Evolutionary conservation across 2,113 vertebrate genomes (phyloP), one percentile per base, ranked within the genome.

Genomic region (Sylvietta virens): DNA sequence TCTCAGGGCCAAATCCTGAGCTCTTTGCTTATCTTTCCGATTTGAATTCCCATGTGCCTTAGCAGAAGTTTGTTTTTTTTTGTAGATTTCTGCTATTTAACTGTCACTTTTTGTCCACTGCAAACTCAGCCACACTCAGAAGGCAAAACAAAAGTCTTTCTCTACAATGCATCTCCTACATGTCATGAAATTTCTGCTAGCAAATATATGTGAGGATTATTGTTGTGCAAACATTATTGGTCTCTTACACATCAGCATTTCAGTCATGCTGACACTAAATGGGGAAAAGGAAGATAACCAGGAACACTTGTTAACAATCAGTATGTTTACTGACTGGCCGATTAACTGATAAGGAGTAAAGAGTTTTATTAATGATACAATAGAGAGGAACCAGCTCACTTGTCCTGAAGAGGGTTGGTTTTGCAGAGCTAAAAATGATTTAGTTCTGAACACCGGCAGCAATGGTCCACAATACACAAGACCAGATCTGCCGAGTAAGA

Each of bases 401-500:
- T 86, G 39, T 86, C 56, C 69, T 88, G 56, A 78, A 60, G 24
- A 73, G n/a, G 5, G 11, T 50, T 92, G 39, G 16, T 66, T 88
- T 90, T 74, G 7, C 39, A 74, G 47, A 57, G 33, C 69, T 78
- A 70, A 88, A 62, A 91, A 22, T 0, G 2, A 72, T 81, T 92
- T 67, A 15, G 11, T 47, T 93, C 39, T 74, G 67, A 86, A 37
- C 1, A 1, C 27, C 50, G 27, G 35, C 10, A 86, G 51, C 58
- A 62, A 1, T 86, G 51, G 16, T 53, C 81, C 72, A 88, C 67
- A 64, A 62, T 48, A 35, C 40, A 81, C 31, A 74, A 76, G 27
- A 94, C n/a, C 50, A 86, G 28, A 86, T 89, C 31, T 94, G 81
- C 86, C 87, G 86, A 74, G 77, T 91, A 67, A 95, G 86, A 91